Conservation (phyloP, 2,888 invertebrate genomes). For the Trissolcus japonicus region DNA sequence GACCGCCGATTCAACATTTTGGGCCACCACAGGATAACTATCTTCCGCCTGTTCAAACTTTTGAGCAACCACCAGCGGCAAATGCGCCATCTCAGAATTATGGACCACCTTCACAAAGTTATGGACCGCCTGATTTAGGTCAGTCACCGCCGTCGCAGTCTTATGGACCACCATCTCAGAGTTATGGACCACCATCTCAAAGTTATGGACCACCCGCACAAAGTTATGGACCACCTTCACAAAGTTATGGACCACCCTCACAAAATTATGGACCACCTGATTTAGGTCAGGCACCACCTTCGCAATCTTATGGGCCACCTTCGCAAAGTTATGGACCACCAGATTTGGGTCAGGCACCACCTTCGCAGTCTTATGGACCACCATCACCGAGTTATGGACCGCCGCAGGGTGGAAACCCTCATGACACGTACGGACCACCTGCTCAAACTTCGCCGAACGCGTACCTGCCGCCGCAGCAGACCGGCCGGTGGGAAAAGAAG, state of each 20-base stretch:
- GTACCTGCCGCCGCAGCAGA: slow-evolving; percentile 72
- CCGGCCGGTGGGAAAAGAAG: slow-evolving; percentile 89
- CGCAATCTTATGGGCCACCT: slow-evolving; percentile 34
- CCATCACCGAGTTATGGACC: slow-evolving; percentile 40
- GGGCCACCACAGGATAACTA: no score
- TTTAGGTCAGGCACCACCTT: background rate
- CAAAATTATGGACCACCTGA: slow-evolving; percentile 18
- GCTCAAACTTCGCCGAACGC: slow-evolving; percentile 36
- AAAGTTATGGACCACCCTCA: slow-evolving; percentile 28
- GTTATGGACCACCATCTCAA: slow-evolving; percentile 11
- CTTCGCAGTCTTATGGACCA: slow-evolving; percentile 51
- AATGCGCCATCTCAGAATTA: slow-evolving; percentile 28
- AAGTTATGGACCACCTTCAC: slow-evolving; percentile 61
- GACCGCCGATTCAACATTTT: no score
- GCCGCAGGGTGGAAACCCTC: slow-evolving; percentile 20
- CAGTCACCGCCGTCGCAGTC: slow-evolving; percentile 17
- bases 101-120: slow-evolving; percentile 9
- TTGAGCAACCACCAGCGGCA: slow-evolving; percentile 3
- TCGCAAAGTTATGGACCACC: slow-evolving; percentile 16
- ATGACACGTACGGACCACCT: slow-evolving; percentile 19
- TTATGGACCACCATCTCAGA: slow-evolving; percentile 40
- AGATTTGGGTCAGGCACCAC: background rate
- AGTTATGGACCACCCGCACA: slow-evolving; percentile 69
- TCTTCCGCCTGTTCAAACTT: no score
- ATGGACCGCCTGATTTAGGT: background rate